Evolutionary conservation across 2,113 vertebrate species (phyloP), one percentile per base, ranked within the genome.

Genomic region (Rhadina sibilatrix): DNA sequence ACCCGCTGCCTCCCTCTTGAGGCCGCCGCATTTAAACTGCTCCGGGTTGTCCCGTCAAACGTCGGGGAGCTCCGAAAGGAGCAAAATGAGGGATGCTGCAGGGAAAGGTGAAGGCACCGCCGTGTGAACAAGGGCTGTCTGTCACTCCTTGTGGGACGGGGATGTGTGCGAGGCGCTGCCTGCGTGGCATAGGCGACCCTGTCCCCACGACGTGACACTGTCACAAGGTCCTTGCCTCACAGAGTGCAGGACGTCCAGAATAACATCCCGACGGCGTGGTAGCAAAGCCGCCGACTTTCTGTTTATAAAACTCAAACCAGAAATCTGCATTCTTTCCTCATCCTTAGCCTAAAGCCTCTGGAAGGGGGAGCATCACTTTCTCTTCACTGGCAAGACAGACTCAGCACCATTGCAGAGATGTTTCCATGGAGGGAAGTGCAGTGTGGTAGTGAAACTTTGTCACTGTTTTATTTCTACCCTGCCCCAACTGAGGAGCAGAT

Each of bases 1-100:
- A 42, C 19, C 25, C n/a, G 8, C 42, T 70, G 50, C 14, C 46
- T 47, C 54, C 74, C 44, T 59, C 74, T 70, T 19, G 81, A 76
- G 66, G 68, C 76, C 35, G 30, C 38, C 8, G 37, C 15, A 0
- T 12, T 38, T 9, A 1, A 18, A 10, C 27, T 2, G 46, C 35
- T 64, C 23, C 87, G 1, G 47, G 15, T 0, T 9, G 25, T 16
- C 18, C 18, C 15, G 4, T 5, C 28, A 8, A 6, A 40, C 1
- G 19, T 0, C n/a, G 0, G n/a, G 15, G 11, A n/a, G 40, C 9
- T 10, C 24, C 71, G 2, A 4, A 4, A 28, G 5, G 18, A 15
- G 14, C 63, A 5, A 25, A 60, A 25, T 0, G 27, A 50, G 42
- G 53, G 65, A 42, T 5, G 17, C 49, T 40, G 11, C 12, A 28